These are phyloP conservation scores for Syngnathus typhle DNA, from an alignment of 2,113 vertebrate species.

Conservation along the genomic window DNA sequence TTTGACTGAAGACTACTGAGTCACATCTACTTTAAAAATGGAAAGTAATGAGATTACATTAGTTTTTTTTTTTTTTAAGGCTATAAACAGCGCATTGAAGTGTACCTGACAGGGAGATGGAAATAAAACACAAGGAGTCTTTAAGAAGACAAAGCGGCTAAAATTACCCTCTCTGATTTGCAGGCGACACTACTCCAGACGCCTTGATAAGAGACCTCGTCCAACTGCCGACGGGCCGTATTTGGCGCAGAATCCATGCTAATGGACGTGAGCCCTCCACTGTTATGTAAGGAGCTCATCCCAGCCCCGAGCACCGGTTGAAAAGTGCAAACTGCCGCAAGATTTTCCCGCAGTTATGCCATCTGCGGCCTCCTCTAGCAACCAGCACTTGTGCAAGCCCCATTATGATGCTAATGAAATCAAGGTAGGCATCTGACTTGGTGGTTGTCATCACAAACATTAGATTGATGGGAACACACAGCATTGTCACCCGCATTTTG, in stretches of 20 bases:
- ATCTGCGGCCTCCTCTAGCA: constrained; percentile 32
- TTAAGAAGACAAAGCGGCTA: constrained; percentile 38
- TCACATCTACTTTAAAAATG: neutral
- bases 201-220: constrained; percentile 35
- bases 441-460: constrained; percentile 42
- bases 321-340: constrained; percentile 34
- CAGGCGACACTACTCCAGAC: constrained; percentile 41
- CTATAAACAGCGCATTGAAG: constrained; percentile 14
- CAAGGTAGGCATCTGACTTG: constrained; percentile 59
- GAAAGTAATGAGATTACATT: neutral
- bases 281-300: constrained; percentile 64
- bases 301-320: constrained; percentile 32
- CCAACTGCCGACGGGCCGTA: constrained; percentile 26
- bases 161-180: constrained; percentile 51
- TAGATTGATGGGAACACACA: constrained; percentile 9
- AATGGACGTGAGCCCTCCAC: constrained; percentile 28
- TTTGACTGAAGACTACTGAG: neutral
- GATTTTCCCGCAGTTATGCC: constrained; percentile 17
- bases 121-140: constrained; percentile 28
- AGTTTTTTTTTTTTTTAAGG: neutral
- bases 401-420: constrained; percentile 65
- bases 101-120: neutral
- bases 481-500: constrained; percentile 30
- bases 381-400: constrained; percentile 1
- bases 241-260: constrained; percentile 38